Evolutionary conservation across 2,797 vertebrate species (phyloP), one percentile per base, ranked within the genome.

Genomic region (Masticophis lateralis): DNA sequence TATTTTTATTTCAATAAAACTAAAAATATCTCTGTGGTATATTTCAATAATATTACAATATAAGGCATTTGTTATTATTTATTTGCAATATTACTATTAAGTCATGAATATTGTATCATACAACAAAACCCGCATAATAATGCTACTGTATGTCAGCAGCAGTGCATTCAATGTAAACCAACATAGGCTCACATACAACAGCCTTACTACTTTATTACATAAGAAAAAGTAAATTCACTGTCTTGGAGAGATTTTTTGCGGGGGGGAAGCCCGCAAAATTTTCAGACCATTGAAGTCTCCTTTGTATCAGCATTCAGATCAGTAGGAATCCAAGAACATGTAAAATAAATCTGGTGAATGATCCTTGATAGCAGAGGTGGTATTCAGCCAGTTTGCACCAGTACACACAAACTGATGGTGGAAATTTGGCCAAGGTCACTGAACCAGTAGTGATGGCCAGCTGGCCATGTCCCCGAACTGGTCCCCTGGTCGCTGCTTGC

Each of bases 191-290:
- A 74, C 11, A 32, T 43, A 88, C 91, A 25, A 86, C 27, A 66
- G 25, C 3, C 14, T 69, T 88, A 90, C 22, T 57, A 2, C 87
- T 93, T 87, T 87, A 57, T 86, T 92, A 87, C 56, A n/a, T 25
- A 55, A 22, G 16, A 37, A 83, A 18, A 56, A 0, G 0, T 37
- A 0, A 0, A 60, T 83, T 51, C 59, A 55, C 0, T 79, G 83
- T 86, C 83, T 83, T 0, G 0, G 1, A 13, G 0, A 57, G 1
- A 10, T 53, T 47, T 10, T 57, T 92, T 4, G 60, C 12, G 59
- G 53, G 2, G 0, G 47, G 2, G 0, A 0, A 13, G 11, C 2
- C 13, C n/a, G 55, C 28, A 22, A 60, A 37, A 5, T 56, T 66
- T 28, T 60, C 47, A 63, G 3, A 43, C 13, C 22, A 69, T 57